phyloP scores from a whole-genome alignment of 2,113 vertebrate genomes.

The Notechis scutatus region DNA sequence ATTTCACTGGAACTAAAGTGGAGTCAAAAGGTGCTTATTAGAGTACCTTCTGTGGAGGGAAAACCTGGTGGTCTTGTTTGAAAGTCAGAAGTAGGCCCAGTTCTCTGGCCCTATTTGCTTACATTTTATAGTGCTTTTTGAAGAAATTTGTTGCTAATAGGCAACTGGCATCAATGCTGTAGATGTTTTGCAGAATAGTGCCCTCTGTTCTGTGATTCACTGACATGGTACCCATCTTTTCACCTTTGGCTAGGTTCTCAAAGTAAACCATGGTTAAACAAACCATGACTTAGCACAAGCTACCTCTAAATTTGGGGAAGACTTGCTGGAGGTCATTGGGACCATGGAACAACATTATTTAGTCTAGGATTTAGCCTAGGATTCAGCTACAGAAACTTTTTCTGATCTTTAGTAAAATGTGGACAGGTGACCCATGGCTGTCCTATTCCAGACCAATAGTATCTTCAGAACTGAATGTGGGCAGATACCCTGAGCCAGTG shows the following conservation, averaged over 20 bases:
- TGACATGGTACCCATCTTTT: not conserved
- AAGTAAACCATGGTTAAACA: not conserved
- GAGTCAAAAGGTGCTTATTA: not conserved
- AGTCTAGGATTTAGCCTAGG: not conserved
- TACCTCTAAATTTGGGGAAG: not conserved
- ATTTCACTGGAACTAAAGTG: not conserved
- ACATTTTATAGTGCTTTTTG: not conserved
- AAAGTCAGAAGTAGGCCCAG: not conserved
- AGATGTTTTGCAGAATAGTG: not conserved
- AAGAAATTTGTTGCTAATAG: not conserved
- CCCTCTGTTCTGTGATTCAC: not conserved
- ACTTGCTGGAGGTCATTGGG: not conserved
- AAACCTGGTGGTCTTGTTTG: not conserved
- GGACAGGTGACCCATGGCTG: not conserved
- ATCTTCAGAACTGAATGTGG: not conserved
- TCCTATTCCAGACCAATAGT: not conserved
- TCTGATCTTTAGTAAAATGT: not conserved
- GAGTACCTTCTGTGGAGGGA: not conserved
- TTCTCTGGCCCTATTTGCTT: not conserved
- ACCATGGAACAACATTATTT: not conserved
- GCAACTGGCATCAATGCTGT: not conserved
- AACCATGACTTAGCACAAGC: not conserved
- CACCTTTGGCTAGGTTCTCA: not conserved
- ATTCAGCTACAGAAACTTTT: not conserved
- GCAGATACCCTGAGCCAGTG: not conserved